Evolutionary conservation across 2,113 vertebrate species (phyloP).

Genomic region (Agapornis roseicollis): DNA sequence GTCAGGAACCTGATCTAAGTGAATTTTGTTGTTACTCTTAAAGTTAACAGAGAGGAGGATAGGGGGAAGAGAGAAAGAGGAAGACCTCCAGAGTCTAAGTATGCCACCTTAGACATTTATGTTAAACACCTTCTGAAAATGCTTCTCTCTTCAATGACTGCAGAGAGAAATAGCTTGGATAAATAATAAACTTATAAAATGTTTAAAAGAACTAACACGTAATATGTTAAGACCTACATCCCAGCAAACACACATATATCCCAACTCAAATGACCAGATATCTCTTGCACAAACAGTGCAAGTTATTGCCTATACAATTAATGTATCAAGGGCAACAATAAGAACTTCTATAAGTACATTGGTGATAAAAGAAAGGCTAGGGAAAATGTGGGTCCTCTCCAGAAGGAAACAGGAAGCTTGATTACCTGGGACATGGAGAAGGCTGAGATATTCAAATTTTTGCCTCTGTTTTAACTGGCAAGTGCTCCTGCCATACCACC

Average conservation of each 20-base stretch:
- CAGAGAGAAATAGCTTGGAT: not conserved
- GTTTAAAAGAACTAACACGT: not conserved
- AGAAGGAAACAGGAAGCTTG: not conserved
- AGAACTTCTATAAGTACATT: not conserved
- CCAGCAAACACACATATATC: not conserved
- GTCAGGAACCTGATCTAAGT: not conserved
- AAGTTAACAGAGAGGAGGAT: not conserved
- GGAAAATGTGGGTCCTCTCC: not conserved
- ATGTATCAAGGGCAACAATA: not conserved
- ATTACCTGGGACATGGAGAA: not conserved
- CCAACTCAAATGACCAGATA: not conserved
- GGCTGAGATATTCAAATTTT: not conserved
- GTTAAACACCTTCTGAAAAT: not conserved
- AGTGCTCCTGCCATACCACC: not conserved
- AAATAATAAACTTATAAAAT: not conserved
- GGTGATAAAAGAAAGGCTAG: not conserved
- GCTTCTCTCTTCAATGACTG: not conserved
- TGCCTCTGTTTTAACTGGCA: not conserved
- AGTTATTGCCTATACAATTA: not conserved
- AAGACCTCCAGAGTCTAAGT: not conserved
- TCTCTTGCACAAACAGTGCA: not conserved
- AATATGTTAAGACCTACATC: not conserved
- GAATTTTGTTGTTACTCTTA: not conserved
- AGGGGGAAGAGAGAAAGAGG: not conserved
- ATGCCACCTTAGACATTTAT: not conserved